A percentile compares a stretch with the other conserved stretches of the same genome.
Conservation (phyloP, 2,797 vertebrate genomes). For the Anas acuta region DNA sequence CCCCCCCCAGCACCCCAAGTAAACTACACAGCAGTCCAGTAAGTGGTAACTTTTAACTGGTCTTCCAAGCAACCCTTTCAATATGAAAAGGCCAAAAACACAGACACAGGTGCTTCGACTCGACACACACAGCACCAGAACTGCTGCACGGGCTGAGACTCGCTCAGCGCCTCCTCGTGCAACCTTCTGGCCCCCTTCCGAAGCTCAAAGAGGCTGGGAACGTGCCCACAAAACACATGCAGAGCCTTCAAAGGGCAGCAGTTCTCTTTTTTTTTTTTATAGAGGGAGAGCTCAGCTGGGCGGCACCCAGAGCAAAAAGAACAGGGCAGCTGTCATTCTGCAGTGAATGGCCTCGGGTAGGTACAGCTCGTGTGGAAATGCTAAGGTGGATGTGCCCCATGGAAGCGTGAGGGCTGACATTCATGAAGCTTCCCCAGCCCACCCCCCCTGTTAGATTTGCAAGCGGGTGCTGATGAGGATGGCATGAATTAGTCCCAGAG, state of each 20-base stretch:
- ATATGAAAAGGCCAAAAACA: conserved; percentile 2
- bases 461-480: neutral
- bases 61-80: conserved; percentile 3
- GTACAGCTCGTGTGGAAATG: neutral
- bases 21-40: neutral
- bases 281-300: neutral
- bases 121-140: neutral
- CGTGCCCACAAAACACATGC: neutral
- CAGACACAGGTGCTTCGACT: neutral
- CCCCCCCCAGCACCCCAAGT: neutral
- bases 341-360: neutral
- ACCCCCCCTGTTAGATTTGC: neutral
- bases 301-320: neutral
- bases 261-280: too few species aligned
- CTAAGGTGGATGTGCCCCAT: neutral
- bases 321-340: neutral
- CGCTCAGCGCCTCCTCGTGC: neutral
- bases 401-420: neutral
- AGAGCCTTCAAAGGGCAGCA: neutral
- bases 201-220: neutral
- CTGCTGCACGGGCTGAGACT: neutral
- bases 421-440: neutral
- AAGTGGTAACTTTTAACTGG: neutral
- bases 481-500: conserved; percentile 12
- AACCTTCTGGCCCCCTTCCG: neutral